Percentiles rank a stretch among this genome's conserved stretches.
Conservation (phyloP, 2,113 vertebrate species). For the Notechis scutatus region DNA sequence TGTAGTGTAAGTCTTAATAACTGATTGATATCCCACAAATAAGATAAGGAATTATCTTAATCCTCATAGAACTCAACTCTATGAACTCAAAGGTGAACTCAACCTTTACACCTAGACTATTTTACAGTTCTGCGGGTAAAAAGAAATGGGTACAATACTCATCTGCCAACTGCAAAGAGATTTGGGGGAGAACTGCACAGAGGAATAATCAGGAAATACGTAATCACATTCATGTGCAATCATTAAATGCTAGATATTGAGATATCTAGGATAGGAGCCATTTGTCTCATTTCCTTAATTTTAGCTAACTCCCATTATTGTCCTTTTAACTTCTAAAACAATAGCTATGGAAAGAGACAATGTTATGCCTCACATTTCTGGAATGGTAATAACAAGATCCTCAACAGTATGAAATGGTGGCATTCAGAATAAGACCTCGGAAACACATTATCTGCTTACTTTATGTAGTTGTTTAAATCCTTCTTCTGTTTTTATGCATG, state of each 20-base stretch:
- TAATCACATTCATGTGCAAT: background rate
- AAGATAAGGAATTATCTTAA: background rate
- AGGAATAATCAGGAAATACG: background rate
- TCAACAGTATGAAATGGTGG: background rate
- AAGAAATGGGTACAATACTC: background rate
- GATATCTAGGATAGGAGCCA: background rate
- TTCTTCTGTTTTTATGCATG: conserved; percentile 95
- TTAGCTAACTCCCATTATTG: background rate
- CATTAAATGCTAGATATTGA: background rate
- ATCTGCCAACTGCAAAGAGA: background rate
- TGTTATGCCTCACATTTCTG: background rate
- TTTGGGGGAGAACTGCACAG: background rate
- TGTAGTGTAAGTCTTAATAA: background rate
- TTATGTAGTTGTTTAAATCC: conserved; percentile 94
- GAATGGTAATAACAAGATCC: background rate
- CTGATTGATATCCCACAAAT: background rate
- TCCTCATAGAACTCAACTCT: background rate
- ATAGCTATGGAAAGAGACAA: background rate
- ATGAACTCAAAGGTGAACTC: background rate
- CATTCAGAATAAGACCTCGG: background rate
- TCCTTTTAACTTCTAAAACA: background rate
- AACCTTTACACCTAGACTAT: background rate
- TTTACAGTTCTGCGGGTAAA: background rate
- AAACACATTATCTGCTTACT: conserved; percentile 68
- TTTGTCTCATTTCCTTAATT: background rate